Conservation (phyloP, 2,888 invertebrate species). For the Gastrophysa polygoni region DNA sequence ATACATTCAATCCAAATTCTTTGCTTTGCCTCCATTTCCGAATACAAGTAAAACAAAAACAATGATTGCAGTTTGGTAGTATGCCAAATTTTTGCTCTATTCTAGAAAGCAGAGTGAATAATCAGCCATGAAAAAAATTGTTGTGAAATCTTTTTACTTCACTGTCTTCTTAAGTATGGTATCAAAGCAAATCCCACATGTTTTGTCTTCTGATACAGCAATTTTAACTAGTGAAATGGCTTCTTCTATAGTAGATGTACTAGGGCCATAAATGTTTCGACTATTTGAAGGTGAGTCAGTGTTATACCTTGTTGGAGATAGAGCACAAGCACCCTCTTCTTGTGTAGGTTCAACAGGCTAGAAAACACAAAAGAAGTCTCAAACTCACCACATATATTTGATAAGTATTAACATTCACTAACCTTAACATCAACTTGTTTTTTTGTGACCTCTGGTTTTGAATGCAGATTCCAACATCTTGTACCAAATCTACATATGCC, state of each 20-base stretch:
- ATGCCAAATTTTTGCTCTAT: slow-evolving; percentile 42
- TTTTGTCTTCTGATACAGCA: slow-evolving; percentile 35
- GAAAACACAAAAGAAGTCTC: not conserved
- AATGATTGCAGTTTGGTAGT: slow-evolving; percentile 44
- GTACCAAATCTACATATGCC: slow-evolving; percentile 41
- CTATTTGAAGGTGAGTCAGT: not conserved
- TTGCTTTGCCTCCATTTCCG: slow-evolving; percentile 43
- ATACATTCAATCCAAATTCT: slow-evolving; percentile 42
- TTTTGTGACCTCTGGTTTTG: slow-evolving; percentile 15
- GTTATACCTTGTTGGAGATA: slow-evolving; percentile 22
- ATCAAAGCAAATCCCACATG: slow-evolving; percentile 45
- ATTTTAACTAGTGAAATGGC: slow-evolving; percentile 28
- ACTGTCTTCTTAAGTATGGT: slow-evolving; percentile 35
- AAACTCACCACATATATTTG: not conserved
- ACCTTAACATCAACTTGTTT: slow-evolving; percentile 2
- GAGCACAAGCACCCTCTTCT: slow-evolving; percentile 26
- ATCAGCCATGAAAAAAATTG: no score
- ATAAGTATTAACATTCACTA: not conserved
- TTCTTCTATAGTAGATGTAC: slow-evolving; percentile 31
- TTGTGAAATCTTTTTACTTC: slow-evolving; percentile 8
- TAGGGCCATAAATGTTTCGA: slow-evolving; percentile 28
- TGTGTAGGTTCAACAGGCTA: slow-evolving; percentile 15
- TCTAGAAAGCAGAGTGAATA: not conserved
- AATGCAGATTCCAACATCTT: slow-evolving; percentile 38
- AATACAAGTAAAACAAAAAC: slow-evolving; percentile 44